Percentiles rank a stretch among this genome's conserved stretches.
These are phyloP conservation scores for Peromyscus maniculatus DNA, from an alignment of 2,113 vertebrate species.

Conservation along the genomic window DNA sequence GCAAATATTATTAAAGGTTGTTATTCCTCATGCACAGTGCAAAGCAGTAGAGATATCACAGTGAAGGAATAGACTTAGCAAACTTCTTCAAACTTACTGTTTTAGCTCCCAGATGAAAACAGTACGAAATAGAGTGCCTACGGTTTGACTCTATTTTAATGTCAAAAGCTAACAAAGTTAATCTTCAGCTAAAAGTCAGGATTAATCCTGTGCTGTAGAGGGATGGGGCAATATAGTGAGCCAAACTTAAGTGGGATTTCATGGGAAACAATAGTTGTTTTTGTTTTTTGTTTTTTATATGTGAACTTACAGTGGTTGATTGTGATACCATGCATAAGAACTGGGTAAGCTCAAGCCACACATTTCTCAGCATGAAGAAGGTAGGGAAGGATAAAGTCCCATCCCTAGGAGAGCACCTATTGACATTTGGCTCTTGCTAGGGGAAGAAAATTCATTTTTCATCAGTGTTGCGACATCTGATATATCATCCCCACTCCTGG, in stretches of 20 bases:
- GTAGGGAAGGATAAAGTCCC: background rate
- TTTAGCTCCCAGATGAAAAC: background rate
- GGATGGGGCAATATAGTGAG: background rate
- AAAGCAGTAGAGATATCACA: background rate
- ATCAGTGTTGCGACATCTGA: background rate
- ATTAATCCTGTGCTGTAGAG: background rate
- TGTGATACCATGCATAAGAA: background rate
- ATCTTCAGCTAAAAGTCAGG: background rate
- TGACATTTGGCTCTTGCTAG: background rate
- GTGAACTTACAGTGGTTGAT: background rate
- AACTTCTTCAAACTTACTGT: background rate
- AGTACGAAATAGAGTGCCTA: accelerated
- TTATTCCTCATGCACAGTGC: background rate
- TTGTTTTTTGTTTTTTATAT: background rate
- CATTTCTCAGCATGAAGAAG: background rate
- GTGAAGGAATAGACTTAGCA: background rate
- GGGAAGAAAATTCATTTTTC: background rate
- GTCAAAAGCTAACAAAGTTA: background rate
- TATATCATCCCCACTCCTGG: background rate
- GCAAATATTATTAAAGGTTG: background rate
- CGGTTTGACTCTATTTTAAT: background rate
- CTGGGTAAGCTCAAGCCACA: background rate
- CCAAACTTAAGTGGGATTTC: background rate
- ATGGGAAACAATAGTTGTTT: accelerated
- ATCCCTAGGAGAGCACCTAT: background rate